Base-by-base conservation (phyloP, 2,888 invertebrate species). In the Caenorhabditis imperialis region DNA sequence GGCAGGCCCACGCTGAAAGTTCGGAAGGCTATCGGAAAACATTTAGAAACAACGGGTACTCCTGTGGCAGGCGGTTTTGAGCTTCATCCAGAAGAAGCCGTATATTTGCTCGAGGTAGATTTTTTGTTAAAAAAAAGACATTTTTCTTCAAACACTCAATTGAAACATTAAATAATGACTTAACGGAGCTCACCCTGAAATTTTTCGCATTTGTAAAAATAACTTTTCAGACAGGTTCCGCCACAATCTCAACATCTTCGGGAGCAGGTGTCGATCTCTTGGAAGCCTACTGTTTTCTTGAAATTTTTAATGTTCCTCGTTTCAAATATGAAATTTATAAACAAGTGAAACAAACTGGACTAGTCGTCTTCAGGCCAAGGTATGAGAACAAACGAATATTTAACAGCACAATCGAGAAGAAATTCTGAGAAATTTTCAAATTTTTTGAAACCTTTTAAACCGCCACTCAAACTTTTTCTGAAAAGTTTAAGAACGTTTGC, bases 1-100 rank as follows among this genome's bases (percentile, higher is more conserved):
- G 62, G 38, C 1, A 51, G 23, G 20, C 25, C 55, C 2, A 51
- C 37, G 0, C 30, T 80, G 35, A 74, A 55, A 62, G 78, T 80
- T 14, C n/a, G 40, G 12, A 73, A 77, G 61, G 50, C 50, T 0
- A 12, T 27, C 22, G 79, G 81, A 22, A 72, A 75, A 14, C 63
- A 83, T 48, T 44, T 84, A 57, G 65, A 63, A 27, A 74, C 76
- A 14, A 82, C 84, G 82, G 84, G 84, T 22, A 37, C 72, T 14
- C 78, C 78, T 3, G 51, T 51, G 8, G 44, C 48, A 37, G 71
- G 65, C n/a, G 77, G 69, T 7, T 77, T 78, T 47, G 75, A 72
- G 22, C 48, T 84, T 25, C 75, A 48, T 40, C 76, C 81, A 5
- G 84, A 84, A 57, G 84, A 84, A 63, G 81, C 81, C 14, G 67